A percentile compares a stretch with the other conserved stretches of the same genome.
Conservation (phyloP, 2,888 invertebrate genomes). For the Clunio marinus region DNA sequence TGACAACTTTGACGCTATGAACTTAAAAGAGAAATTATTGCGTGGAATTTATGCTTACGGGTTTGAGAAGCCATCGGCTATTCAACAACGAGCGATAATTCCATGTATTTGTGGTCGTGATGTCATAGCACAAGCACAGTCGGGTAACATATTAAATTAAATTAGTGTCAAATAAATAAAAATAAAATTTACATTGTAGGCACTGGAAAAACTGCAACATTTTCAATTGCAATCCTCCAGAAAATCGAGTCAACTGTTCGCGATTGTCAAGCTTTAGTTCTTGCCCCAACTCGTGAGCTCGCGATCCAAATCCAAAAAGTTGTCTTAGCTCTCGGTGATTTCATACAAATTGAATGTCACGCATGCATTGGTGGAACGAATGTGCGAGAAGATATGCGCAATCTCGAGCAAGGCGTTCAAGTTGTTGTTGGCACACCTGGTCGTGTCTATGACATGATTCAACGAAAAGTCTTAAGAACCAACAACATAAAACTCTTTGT, state of each 20-base stretch:
- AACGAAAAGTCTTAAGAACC: conserved; percentile 81
- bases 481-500: conserved; percentile 94
- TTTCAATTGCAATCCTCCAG: conserved; percentile 97
- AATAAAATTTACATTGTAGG: too few species aligned
- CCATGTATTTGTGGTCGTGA: conserved; percentile 94
- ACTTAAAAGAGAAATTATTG: conserved; percentile 88
- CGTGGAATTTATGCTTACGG: conserved; percentile 99
- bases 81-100: conserved; percentile 98
- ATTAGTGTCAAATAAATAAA: too few species aligned
- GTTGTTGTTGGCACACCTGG: conserved; percentile 99
- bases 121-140: conserved; percentile 99
- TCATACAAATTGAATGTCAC: conserved; percentile 95
- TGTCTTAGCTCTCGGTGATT: conserved; percentile 96
- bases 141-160: too few species aligned
- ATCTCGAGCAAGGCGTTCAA: conserved; percentile 89
- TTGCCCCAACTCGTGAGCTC: conserved; percentile 85
- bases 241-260: conserved; percentile 85
- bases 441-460: conserved; percentile 96
- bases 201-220: conserved; percentile 99
- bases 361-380: conserved; percentile 99
- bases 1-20: conserved; percentile 98
- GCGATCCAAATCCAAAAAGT: conserved; percentile 81
- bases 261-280: conserved; percentile 93
- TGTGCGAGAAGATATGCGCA: conserved; percentile 94
- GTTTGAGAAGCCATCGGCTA: conserved; percentile 99